Base-by-base conservation (phyloP, 2,113 vertebrate species). In the Pteruthius melanotis region DNA sequence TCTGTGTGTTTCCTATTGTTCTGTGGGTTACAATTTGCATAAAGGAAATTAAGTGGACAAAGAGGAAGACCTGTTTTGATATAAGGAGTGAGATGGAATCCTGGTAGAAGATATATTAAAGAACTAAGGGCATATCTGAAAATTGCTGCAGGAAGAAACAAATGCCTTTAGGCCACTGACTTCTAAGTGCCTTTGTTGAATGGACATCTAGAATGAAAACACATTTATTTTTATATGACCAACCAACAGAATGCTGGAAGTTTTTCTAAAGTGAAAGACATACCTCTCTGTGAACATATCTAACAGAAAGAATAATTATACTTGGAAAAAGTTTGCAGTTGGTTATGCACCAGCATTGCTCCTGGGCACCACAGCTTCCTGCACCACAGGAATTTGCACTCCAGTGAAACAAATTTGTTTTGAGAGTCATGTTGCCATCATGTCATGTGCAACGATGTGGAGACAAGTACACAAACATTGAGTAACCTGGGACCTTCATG, bases 91-190 rank as follows among this genome's bases (percentile, higher is more conserved):
- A 83, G 40, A 28, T 79, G 40, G 47, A 63, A 57, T 70, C 20
- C 52, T 37, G 16, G 15, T 30, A 79, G 47, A 89, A 74, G 39
- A 90, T 71, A 50, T 27, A 76, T 84, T 64, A 85, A 26, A 93
- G 42, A 95, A 94, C 65, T 68, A 90, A 54, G 57, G 33, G 77
- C 78, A 54, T 86, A 94, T 30, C 72, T 72, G 83, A 86, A 95
- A 95, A 95, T 35, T 95, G 60, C 82, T 94, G 78, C 69, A 95
- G 85, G 6, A 21, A 75, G 52, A 85, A 97, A 93, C 35, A 95
- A 95, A 95, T 44, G 53, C 40, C 83, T 96, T 95, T 64, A 96
- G 74, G 66, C 42, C 90, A 82, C 52, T 70, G 63, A 81, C 54
- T 88, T 85, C 66, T 64, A 96, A 91, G 74, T 30, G 65, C 59